Evolutionary conservation across 2,113 vertebrate genomes (phyloP).

Genomic region (Passer montanus): DNA sequence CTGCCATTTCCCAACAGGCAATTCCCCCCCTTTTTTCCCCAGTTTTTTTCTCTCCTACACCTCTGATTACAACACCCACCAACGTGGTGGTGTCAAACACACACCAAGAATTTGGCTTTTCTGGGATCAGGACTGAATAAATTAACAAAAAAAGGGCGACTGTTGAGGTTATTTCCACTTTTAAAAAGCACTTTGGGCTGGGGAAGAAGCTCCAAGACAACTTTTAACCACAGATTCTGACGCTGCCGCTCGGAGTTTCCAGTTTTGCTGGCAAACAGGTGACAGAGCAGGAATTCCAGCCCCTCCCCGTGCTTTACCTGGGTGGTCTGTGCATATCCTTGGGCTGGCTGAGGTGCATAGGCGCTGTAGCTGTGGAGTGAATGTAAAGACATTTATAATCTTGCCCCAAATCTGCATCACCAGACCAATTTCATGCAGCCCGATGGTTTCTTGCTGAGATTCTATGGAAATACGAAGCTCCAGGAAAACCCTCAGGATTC

Average conservation of each 20-base stretch:
- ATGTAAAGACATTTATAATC: slow-evolving; percentile 10
- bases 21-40: not conserved
- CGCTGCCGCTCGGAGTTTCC: rapidly evolving
- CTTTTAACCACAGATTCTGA: not conserved
- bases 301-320: slow-evolving; percentile 79
- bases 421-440: not conserved
- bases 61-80: not conserved
- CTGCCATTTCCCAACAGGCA: not conserved
- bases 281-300: not conserved
- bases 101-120: not conserved
- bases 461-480: not conserved
- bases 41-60: not conserved
- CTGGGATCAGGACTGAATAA: not conserved
- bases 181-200: not conserved
- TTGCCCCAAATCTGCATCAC: not conserved
- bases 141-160: not conserved
- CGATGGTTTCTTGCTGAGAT: not conserved
- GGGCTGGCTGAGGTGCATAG: slow-evolving; percentile 92
- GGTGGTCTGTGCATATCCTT: slow-evolving; percentile 91
- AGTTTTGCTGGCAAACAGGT: not conserved
- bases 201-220: not conserved
- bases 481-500: not conserved
- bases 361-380: slow-evolving; percentile 87
- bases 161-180: not conserved
- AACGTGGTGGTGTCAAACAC: rapidly evolving